Evolutionary conservation across 2,113 vertebrate species (phyloP).

Genomic region (Prolemur simus): DNA sequence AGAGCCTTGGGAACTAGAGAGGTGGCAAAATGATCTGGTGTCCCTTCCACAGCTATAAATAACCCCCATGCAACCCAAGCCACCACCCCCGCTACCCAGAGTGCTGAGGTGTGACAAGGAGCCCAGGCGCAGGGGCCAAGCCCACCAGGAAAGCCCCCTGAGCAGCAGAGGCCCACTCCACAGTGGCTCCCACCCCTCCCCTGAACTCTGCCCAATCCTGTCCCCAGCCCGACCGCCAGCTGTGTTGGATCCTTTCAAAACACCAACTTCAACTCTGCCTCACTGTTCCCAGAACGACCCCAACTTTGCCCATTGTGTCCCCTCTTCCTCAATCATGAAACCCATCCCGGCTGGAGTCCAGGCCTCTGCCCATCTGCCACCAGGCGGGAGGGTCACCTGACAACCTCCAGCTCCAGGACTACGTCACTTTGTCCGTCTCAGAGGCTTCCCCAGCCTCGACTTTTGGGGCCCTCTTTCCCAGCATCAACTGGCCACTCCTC

Average conservation of each 20-base stretch:
- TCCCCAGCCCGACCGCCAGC: neutral
- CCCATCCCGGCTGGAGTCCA: neutral
- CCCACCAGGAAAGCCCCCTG: neutral
- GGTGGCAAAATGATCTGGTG: conserved; percentile 27
- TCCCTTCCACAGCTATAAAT: conserved; percentile 64
- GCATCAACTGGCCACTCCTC: neutral
- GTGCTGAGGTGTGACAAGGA: conserved; percentile 53
- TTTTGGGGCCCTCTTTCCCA: neutral
- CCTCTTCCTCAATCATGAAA: neutral
- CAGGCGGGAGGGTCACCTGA: neutral
- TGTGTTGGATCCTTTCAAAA: no score
- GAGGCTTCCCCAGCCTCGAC: neutral
- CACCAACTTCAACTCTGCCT: neutral
- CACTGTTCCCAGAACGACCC: neutral
- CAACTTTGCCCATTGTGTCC: neutral
- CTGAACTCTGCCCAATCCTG: neutral
- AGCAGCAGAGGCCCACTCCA: neutral
- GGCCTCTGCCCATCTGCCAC: neutral
- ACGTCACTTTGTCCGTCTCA: neutral
- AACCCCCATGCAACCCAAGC: conserved; percentile 60
- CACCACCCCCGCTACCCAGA: neutral
- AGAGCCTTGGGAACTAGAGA: conserved; percentile 41
- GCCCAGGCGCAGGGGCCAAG: neutral
- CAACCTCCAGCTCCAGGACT: neutral
- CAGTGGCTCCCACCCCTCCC: neutral